Evolutionary conservation across 2,888 invertebrate genomes (phyloP).

Genomic region (Ectemnius cavifrons): DNA sequence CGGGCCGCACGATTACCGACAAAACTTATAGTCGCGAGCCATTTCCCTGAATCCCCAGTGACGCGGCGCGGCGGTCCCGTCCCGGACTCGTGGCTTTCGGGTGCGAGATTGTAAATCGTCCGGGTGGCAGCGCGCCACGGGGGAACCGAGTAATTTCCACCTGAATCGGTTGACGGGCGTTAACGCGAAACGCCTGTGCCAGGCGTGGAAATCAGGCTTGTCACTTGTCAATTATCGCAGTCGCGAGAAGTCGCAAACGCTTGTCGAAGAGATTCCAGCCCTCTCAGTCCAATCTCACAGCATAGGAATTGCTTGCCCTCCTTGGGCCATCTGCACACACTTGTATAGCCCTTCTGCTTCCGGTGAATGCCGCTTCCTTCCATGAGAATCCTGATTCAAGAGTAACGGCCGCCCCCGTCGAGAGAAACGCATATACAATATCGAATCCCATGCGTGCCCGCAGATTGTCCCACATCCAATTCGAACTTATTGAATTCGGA

Average conservation of each 20-base stretch:
- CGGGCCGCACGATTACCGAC: conserved; percentile 21
- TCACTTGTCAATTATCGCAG: conserved; percentile 41
- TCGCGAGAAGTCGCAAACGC: neutral
- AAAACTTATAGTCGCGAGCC: conserved; percentile 23
- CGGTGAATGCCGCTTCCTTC: too few relatives aligned
- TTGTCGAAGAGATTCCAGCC: neutral
- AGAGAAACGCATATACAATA: too few relatives aligned
- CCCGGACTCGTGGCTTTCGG: conserved; percentile 37
- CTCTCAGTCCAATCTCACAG: too few relatives aligned
- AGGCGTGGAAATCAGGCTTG: conserved; percentile 61
- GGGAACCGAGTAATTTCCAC: conserved; percentile 58
- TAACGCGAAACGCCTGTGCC: conserved; percentile 42
- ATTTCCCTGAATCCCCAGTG: conserved; percentile 38
- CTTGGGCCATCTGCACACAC: too few relatives aligned
- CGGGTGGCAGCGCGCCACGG: conserved; percentile 36
- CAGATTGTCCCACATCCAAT: too few relatives aligned
- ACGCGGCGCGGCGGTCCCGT: conserved; percentile 36
- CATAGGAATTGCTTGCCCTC: too few relatives aligned
- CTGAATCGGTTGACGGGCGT: conserved; percentile 40
- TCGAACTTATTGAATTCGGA: too few relatives aligned
- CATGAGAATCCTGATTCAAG: too few relatives aligned
- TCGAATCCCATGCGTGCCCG: too few relatives aligned
- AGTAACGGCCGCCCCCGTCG: too few relatives aligned
- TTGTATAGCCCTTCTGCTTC: too few relatives aligned
- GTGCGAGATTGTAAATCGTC: conserved; percentile 56